Conservation (phyloP, 2,113 vertebrate genomes). For the Aphelocoma coerulescens region DNA sequence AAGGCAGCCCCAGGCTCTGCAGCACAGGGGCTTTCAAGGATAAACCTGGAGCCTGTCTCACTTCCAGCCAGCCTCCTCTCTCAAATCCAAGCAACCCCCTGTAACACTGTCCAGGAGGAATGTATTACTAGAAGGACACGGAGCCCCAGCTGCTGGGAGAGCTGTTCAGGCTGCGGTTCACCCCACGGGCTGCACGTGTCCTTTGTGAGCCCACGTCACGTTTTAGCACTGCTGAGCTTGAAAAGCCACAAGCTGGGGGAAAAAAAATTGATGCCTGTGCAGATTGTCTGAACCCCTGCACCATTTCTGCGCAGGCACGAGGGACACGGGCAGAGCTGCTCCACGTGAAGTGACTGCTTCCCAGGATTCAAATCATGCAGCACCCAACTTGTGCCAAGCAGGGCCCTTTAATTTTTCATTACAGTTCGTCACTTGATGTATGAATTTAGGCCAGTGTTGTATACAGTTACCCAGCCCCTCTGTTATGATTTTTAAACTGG, state of each 20-base stretch:
- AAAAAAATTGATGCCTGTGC: neutral
- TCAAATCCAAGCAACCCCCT: slow-evolving; percentile 6
- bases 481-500: neutral
- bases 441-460: neutral
- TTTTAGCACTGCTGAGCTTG: slow-evolving; percentile 11
- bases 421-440: neutral
- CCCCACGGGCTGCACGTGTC: neutral
- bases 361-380: neutral
- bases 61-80: neutral
- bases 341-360: neutral
- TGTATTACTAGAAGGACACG: neutral
- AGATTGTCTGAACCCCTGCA: neutral
- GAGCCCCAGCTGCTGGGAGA: neutral
- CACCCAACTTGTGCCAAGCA: neutral
- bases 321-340: neutral
- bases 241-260: neutral
- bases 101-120: neutral
- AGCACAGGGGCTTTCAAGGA: slow-evolving; percentile 36
- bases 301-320: neutral
- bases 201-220: neutral
- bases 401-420: neutral
- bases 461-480: neutral
- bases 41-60: neutral
- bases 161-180: neutral
- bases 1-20: slow-evolving; percentile 9